A percentile compares a stretch with the other conserved stretches of the same genome.
Conservation (phyloP, 2,888 invertebrate genomes). For the Polymixis lichenea region DNA sequence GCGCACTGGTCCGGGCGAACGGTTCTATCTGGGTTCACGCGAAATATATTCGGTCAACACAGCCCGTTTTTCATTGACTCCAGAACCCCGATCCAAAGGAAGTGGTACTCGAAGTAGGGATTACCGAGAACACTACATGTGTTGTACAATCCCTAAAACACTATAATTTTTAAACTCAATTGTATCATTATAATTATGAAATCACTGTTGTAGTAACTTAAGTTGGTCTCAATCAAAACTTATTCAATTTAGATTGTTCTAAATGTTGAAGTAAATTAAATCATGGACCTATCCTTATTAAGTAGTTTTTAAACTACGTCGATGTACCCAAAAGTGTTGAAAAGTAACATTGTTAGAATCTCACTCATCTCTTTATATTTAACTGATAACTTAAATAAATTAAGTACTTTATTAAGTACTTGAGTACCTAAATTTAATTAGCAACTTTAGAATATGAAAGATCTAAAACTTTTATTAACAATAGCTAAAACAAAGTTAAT, state of each 20-base stretch:
- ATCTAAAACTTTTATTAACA: slow-evolving; percentile 46
- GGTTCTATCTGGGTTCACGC: too few relatives aligned
- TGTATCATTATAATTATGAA: background rate
- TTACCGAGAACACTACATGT: too few relatives aligned
- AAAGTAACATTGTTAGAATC: slow-evolving; percentile 20
- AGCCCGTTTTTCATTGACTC: too few relatives aligned
- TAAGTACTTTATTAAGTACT: slow-evolving; percentile 35
- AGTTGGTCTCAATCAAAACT: background rate
- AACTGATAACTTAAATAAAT: slow-evolving; percentile 39
- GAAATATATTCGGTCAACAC: too few relatives aligned
- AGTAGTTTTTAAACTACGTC: slow-evolving; percentile 13
- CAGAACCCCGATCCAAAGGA: too few relatives aligned
- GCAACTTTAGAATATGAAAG: slow-evolving; percentile 18
- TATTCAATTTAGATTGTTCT: slow-evolving; percentile 1
- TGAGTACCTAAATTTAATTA: slow-evolving; percentile 31
- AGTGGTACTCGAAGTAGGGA: too few relatives aligned
- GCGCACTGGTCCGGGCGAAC: too few relatives aligned
- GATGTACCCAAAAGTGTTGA: slow-evolving; percentile 1
- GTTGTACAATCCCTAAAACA: too few relatives aligned
- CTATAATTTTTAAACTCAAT: too few relatives aligned
- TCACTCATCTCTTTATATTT: background rate
- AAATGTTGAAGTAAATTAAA: background rate
- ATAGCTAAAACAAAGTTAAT: slow-evolving; percentile 29
- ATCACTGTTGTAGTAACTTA: background rate
- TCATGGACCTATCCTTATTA: background rate